Conservation (phyloP, 2,888 invertebrate genomes). For the Augiades crinisus region DNA sequence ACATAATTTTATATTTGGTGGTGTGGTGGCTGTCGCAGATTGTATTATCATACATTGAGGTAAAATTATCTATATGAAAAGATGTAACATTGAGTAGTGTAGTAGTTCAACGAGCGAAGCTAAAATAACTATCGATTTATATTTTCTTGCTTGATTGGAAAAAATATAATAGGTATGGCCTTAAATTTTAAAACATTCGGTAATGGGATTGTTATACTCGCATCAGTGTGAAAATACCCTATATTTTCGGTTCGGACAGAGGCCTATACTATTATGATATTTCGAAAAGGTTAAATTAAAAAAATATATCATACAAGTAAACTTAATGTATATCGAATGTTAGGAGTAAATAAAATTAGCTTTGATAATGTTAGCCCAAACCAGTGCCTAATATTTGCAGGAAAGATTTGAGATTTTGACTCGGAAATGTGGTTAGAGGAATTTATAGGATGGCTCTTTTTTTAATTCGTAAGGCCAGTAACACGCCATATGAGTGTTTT, state of each 20-base stretch:
- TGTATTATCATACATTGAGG: too few species aligned
- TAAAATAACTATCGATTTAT: too few species aligned
- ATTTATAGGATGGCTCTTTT: slow-evolving; percentile 32
- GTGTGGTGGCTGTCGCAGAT: too few species aligned
- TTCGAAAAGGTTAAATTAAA: slow-evolving; percentile 37
- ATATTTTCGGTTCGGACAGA: slow-evolving; percentile 10
- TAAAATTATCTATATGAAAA: too few species aligned
- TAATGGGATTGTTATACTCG: slow-evolving; percentile 5
- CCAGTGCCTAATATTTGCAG: slow-evolving; percentile 71
- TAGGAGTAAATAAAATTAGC: slow-evolving; percentile 60
- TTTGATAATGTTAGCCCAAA: slow-evolving; percentile 74
- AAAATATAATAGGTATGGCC: too few species aligned
- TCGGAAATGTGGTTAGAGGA: slow-evolving; percentile 37
- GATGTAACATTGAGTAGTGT: too few species aligned
- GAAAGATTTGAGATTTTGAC: slow-evolving; percentile 59
- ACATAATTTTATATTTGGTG: too few species aligned
- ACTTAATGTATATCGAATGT: slow-evolving; percentile 54
- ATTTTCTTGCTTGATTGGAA: too few species aligned
- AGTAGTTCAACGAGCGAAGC: too few species aligned
- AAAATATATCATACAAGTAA: slow-evolving; percentile 34
- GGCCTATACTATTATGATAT: slow-evolving; percentile 25
- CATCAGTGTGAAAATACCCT: background rate
- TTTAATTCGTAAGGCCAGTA: slow-evolving; percentile 40
- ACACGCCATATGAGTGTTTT: slow-evolving; percentile 35
- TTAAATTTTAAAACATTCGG: too few species aligned